Conservation (phyloP, 2,113 vertebrate species). For the Lutjanus erythropterus region DNA sequence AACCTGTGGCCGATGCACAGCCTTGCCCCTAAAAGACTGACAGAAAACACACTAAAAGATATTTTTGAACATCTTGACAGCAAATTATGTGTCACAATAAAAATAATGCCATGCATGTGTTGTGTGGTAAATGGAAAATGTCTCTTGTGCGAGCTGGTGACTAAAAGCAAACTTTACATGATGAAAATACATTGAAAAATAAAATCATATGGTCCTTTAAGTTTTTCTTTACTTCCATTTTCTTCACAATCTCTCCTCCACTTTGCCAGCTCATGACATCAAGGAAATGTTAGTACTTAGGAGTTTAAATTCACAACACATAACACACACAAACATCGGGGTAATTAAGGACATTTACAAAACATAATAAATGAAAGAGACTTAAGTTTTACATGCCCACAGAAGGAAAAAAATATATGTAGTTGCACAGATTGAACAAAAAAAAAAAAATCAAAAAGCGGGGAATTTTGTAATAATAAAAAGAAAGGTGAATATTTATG, state of each 20-base stretch:
- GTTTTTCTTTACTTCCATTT: background rate
- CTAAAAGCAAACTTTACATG: background rate
- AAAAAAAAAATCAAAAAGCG: no score
- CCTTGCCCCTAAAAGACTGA: conserved; percentile 72
- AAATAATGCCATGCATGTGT: background rate
- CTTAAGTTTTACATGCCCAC: background rate
- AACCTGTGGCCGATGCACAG: conserved; percentile 75
- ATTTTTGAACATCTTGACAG: background rate
- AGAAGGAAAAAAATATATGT: background rate
- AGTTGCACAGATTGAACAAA: no score
- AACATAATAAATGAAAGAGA: background rate
- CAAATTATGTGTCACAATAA: conserved; percentile 31
- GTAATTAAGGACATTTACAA: background rate
- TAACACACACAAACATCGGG: background rate
- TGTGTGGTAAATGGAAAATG: background rate
- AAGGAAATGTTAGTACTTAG: background rate
- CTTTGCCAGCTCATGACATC: background rate
- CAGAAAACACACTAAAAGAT: rapidly evolving
- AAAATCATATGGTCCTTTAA: background rate
- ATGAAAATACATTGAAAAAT: background rate
- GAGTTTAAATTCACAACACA: background rate
- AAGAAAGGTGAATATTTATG: conserved; percentile 1
- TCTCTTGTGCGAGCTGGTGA: background rate
- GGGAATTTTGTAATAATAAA: no score
- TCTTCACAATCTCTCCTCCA: background rate